Evolutionary conservation across 2,113 vertebrate species (phyloP).

Genomic region (Centropristis striata): DNA sequence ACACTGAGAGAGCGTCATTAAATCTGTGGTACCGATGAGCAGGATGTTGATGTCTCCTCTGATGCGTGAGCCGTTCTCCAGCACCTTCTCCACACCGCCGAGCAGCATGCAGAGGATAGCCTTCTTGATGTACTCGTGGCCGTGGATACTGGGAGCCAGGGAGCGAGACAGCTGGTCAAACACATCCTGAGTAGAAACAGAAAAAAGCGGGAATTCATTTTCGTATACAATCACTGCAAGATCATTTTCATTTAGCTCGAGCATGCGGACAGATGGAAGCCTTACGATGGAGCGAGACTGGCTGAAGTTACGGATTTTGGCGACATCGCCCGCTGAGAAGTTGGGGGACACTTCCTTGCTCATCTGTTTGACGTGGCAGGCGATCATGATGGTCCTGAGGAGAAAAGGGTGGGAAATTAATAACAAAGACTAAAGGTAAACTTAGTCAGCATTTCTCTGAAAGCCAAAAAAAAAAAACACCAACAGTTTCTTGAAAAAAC

Average conservation of each 20-base stretch:
- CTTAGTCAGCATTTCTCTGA: too few species aligned
- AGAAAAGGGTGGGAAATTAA: fast-evolving
- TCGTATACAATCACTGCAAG: too few species aligned
- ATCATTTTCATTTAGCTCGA: fast-evolving
- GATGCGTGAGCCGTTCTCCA: slow-evolving; percentile 95
- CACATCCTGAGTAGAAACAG: slow-evolving; percentile 84
- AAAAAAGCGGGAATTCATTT: not conserved
- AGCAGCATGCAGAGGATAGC: slow-evolving; percentile 97
- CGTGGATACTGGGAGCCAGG: slow-evolving; percentile 96
- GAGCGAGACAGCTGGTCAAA: slow-evolving; percentile 93
- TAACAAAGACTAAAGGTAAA: not conserved
- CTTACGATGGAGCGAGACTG: slow-evolving; percentile 89
- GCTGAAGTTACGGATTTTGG: slow-evolving; percentile 96
- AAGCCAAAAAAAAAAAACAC: too few species aligned
- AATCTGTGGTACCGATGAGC: slow-evolving; percentile 89
- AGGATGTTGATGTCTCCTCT: slow-evolving; percentile 98
- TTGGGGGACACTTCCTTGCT: slow-evolving; percentile 90
- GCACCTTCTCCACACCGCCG: slow-evolving; percentile 94
- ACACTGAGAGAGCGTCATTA: too few species aligned
- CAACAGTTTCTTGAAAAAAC: too few species aligned
- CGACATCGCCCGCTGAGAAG: slow-evolving; percentile 92
- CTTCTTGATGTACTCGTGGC: slow-evolving; percentile 97
- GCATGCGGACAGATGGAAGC: not conserved
- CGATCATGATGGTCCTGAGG: slow-evolving; percentile 94
- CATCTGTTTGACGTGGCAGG: slow-evolving; percentile 95